Evolutionary conservation across 2,113 vertebrate genomes (phyloP).

Genomic region (Corvus hawaiiensis): DNA sequence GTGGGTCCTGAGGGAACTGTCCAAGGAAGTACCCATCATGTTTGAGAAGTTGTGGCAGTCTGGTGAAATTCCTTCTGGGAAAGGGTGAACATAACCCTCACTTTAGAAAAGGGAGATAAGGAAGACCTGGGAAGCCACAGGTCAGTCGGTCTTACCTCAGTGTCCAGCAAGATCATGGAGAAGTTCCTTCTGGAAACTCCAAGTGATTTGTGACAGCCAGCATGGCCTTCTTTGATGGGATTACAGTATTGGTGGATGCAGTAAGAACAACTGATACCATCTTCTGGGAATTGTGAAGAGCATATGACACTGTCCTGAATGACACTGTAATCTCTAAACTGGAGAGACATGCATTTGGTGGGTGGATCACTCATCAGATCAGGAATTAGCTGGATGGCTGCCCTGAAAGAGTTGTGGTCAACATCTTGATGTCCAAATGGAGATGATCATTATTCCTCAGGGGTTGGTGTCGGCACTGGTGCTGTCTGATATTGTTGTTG

Average conservation of each 20-base stretch:
- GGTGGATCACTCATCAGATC: not conserved
- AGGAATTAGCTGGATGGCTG: not conserved
- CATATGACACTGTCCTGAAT: not conserved
- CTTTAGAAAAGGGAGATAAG: not conserved
- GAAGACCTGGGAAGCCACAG: not conserved
- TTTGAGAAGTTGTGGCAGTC: not conserved
- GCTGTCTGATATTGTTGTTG: not conserved
- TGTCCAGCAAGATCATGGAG: not conserved
- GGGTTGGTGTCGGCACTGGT: not conserved
- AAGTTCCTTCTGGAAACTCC: not conserved
- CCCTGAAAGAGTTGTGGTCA: not conserved
- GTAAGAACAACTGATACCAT: not conserved
- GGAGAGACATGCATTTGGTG: rapidly evolving
- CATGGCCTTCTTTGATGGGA: not conserved
- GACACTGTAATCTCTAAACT: rapidly evolving
- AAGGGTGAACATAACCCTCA: not conserved
- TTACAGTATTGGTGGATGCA: not conserved
- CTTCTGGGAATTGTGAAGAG: not conserved
- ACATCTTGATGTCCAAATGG: not conserved
- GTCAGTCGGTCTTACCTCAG: not conserved
- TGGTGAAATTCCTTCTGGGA: not conserved
- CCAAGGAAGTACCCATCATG: not conserved
- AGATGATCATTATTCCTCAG: not conserved
- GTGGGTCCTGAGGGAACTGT: not conserved
- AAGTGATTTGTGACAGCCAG: not conserved